Conservation (phyloP, 1,140 invertebrate species). For the Oscheius sp. region DNA sequence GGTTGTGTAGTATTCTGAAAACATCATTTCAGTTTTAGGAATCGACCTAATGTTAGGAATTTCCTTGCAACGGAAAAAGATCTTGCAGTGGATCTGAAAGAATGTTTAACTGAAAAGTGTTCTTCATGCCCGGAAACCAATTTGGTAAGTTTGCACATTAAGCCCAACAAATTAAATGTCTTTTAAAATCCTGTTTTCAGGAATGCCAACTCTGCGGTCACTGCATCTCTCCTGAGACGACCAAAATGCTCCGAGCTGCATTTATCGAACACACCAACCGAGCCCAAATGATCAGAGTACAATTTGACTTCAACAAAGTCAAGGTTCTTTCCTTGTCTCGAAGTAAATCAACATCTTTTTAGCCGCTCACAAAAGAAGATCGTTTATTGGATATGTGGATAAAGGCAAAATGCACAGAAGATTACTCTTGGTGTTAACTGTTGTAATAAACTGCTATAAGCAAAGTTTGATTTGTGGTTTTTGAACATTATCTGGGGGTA, state of each 20-base stretch:
- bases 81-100: conserved; percentile 73
- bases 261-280: conserved; percentile 77
- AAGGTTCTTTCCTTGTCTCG: conserved; percentile 54
- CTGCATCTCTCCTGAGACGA: conserved; percentile 71
- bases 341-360: conserved; percentile 9
- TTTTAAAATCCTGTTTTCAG: conserved; percentile 51
- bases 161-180: background rate
- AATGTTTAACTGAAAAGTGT: conserved; percentile 70
- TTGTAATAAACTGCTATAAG: background rate
- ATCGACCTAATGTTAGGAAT: conserved; percentile 37
- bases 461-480: too few relatives aligned
- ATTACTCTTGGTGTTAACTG: conserved; percentile 32
- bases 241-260: conserved; percentile 69
- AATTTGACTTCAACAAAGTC: conserved; percentile 74
- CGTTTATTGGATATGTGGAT: conserved; percentile 39
- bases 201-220: conserved; percentile 77
- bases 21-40: conserved; percentile 11
- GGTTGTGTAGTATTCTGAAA: conserved; percentile 8
- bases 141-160: too few relatives aligned
- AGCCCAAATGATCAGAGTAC: conserved; percentile 74
- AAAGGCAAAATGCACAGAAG: conserved; percentile 34
- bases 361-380: conserved; percentile 44
- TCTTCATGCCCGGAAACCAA: conserved; percentile 52
- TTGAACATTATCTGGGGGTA: too few relatives aligned
- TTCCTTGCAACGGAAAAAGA: conserved; percentile 77